phyloP scores from a whole-genome alignment of 2,888 invertebrate species.

The Tetheella fluctuosa region DNA sequence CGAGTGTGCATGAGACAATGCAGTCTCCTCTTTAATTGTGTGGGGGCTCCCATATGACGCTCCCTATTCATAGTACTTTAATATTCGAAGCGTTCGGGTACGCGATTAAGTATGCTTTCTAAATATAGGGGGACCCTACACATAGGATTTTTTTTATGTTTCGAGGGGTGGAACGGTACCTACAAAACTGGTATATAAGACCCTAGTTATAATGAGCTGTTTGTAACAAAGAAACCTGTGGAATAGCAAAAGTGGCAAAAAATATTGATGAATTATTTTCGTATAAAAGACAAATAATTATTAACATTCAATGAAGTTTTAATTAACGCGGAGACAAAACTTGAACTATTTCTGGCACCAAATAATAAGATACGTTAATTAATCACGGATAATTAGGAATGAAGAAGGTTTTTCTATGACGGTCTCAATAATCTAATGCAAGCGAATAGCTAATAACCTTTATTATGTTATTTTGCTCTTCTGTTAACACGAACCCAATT shows the following conservation, averaged over 20 bases:
- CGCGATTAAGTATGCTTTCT: constrained; percentile 80
- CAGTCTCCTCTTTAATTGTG: constrained; percentile 66
- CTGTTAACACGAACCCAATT: no score
- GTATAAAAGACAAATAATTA: background rate
- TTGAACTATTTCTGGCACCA: no score
- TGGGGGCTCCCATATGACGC: constrained; percentile 76
- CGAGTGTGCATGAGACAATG: constrained; percentile 62
- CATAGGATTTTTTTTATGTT: constrained; percentile 70
- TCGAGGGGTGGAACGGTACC: constrained; percentile 69
- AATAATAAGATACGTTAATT: no score
- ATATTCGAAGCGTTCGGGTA: constrained; percentile 77
- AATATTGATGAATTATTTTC: background rate
- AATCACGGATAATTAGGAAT: no score
- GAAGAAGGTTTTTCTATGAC: no score
- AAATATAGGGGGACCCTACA: constrained; percentile 76
- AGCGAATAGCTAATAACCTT: no score
- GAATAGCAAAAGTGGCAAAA: constrained; percentile 36
- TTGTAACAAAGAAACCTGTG: constrained; percentile 45
- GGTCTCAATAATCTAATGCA: no score
- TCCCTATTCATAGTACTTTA: constrained; percentile 74
- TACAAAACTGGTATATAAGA: constrained; percentile 73
- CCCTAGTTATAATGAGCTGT: constrained; percentile 66
- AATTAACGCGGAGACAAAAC: no score
- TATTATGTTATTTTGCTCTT: no score
- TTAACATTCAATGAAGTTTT: no score